phyloP scores from a whole-genome alignment of 2,113 vertebrate genomes.

The Alexandromys fortis region DNA sequence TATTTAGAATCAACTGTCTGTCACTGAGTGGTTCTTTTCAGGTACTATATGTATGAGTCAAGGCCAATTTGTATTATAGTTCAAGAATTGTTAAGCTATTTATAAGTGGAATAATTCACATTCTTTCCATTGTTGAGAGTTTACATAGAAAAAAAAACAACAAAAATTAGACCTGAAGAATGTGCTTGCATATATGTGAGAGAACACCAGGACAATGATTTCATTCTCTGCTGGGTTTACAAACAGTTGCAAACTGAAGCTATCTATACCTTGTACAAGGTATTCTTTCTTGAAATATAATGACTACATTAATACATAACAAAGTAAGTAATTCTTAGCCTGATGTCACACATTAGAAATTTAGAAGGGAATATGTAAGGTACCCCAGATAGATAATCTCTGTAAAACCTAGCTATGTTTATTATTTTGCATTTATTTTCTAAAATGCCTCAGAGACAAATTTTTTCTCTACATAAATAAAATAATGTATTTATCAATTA shows the following conservation, averaged over 20 bases:
- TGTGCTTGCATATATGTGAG: not conserved
- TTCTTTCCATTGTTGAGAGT: not conserved
- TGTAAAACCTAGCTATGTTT: not conserved
- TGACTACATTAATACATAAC: not conserved
- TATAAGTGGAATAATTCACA: not conserved
- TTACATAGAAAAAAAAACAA: not conserved
- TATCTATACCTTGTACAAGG: not conserved
- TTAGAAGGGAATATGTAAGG: not conserved
- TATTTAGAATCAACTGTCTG: not conserved
- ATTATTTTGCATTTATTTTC: not conserved
- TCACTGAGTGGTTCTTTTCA: not conserved
- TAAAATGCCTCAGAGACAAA: not conserved
- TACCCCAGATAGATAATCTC: not conserved
- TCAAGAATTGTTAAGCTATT: constrained; percentile 9
- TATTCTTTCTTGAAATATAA: not conserved
- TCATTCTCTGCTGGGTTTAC: not conserved
- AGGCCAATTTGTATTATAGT: not conserved
- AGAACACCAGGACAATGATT: not conserved
- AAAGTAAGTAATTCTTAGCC: not conserved
- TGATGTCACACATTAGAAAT: constrained; percentile 14
- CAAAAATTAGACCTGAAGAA: constrained; percentile 13
- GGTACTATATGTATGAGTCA: not conserved
- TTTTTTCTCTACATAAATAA: constrained; percentile 37
- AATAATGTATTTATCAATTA: not conserved
- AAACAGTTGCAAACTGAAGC: constrained; percentile 11